A percentile compares a stretch with the other conserved stretches of the same genome.
These are phyloP conservation scores for Minunthozetes semirufus DNA, from an alignment of 2,888 invertebrate genomes.

Conservation along the genomic window DNA sequence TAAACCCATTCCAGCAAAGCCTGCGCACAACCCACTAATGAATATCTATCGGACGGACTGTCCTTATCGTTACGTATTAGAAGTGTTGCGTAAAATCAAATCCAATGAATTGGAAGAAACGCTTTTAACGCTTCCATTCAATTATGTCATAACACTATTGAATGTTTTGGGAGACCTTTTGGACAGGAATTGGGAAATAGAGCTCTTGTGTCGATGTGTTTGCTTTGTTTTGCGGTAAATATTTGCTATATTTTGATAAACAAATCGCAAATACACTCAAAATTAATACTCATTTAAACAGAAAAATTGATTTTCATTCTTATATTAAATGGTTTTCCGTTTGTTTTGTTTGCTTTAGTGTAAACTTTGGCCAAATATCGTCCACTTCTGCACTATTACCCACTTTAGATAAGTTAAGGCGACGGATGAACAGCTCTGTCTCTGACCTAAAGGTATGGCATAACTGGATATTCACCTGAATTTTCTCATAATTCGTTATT, in stretches of 20 bases:
- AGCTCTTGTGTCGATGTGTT: slow-evolving; percentile 67
- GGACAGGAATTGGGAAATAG: slow-evolving; percentile 61
- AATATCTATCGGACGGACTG: slow-evolving; percentile 66
- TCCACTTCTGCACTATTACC: slow-evolving; percentile 36
- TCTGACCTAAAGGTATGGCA: slow-evolving; percentile 31
- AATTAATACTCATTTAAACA: too few species aligned
- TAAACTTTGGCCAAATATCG: slow-evolving; percentile 41
- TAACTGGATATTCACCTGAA: background rate
- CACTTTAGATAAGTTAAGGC: slow-evolving; percentile 38
- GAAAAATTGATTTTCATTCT: too few species aligned
- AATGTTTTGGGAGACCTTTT: slow-evolving; percentile 63
- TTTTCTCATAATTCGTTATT: too few species aligned
- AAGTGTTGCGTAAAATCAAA: slow-evolving; percentile 68
- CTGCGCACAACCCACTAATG: slow-evolving; percentile 70
- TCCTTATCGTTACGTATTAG: slow-evolving; percentile 70
- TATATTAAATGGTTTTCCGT: background rate
- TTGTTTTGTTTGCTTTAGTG: slow-evolving; percentile 29
- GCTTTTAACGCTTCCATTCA: slow-evolving; percentile 73
- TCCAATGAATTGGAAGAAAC: slow-evolving; percentile 87
- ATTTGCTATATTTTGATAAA: too few species aligned
- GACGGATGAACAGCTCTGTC: slow-evolving; percentile 5
- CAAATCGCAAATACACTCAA: background rate
- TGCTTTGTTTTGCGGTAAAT: slow-evolving; percentile 55
- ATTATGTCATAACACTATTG: slow-evolving; percentile 69
- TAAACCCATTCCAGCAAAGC: slow-evolving; percentile 50